phyloP scores from a whole-genome alignment of 1,140 invertebrate genomes.

The Zaprionus ornatus region DNA sequence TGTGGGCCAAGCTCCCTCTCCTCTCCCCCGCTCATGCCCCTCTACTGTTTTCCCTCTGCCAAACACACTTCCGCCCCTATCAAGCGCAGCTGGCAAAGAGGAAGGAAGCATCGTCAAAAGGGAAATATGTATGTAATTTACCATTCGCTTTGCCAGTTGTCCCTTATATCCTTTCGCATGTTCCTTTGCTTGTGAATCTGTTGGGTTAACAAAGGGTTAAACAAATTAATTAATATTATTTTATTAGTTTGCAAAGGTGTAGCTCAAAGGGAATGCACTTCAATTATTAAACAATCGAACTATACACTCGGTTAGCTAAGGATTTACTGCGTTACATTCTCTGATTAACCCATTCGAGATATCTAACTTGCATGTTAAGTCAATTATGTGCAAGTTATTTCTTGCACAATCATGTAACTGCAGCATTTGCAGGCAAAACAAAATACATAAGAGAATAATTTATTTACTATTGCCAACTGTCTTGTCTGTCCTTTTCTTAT shows the following conservation, averaged over 20 bases:
- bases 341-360: not conserved
- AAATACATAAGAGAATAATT: not conserved
- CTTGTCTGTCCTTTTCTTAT: not conserved
- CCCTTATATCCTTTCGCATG: conserved; percentile 7
- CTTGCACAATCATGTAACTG: not conserved
- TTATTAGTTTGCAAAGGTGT: conserved; percentile 4
- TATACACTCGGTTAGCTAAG: too few relatives aligned
- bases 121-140: conserved; percentile 32
- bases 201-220: not conserved
- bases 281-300: not conserved
- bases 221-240: conserved; percentile 16
- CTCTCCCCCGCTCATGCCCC: not conserved
- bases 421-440: not conserved
- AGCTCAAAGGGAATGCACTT: not conserved
- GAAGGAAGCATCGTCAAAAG: conserved; percentile 4
- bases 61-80: not conserved
- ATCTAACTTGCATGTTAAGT: not conserved
- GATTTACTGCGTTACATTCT: not conserved
- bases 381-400: conserved; percentile 3
- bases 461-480: conserved; percentile 6
- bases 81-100: not conserved
- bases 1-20: not conserved
- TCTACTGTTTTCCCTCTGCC: not conserved
- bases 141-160: conserved; percentile 31
- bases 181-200: conserved; percentile 12